A percentile compares a stretch with the other conserved stretches of the same genome.
Evolutionary conservation across 2,797 vertebrate genomes (phyloP).

Genomic region (Amblyopsis hoosieri): DNA sequence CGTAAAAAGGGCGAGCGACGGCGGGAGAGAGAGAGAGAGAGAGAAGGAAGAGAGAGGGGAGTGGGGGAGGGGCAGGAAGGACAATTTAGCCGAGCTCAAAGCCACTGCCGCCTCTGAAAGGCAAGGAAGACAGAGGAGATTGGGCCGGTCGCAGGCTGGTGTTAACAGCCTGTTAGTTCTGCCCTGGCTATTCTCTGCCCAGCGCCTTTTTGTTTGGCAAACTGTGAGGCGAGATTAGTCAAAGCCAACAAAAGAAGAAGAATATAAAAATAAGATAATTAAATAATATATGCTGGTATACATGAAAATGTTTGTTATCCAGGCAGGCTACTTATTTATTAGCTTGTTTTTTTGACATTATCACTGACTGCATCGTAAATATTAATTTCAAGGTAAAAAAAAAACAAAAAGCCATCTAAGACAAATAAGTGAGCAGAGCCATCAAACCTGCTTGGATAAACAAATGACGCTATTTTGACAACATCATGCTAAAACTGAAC

Average conservation of each 20-base stretch:
- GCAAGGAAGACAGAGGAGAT: slow-evolving; percentile 63
- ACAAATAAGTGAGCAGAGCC: background rate
- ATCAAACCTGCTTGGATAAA: slow-evolving; percentile 34
- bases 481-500: slow-evolving; percentile 65
- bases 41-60: slow-evolving; percentile 5
- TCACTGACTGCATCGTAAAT: too few relatives aligned
- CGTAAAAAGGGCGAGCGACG: slow-evolving; percentile 36
- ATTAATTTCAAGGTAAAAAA: too few relatives aligned
- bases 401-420: slow-evolving; percentile 13
- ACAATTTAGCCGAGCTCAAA: slow-evolving; percentile 78
- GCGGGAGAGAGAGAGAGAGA: slow-evolving; percentile 29
- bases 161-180: slow-evolving; percentile 69
- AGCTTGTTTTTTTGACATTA: too few relatives aligned
- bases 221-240: slow-evolving; percentile 48
- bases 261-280: slow-evolving; percentile 1
- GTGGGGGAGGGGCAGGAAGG: slow-evolving; percentile 63
- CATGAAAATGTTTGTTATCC: too few relatives aligned
- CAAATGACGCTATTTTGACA: slow-evolving; percentile 34
- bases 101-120: slow-evolving; percentile 67
- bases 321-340: too few relatives aligned
- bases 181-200: slow-evolving; percentile 51
- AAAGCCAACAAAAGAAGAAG: slow-evolving; percentile 42
- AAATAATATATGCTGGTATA: too few relatives aligned
- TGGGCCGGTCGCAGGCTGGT: slow-evolving; percentile 53
- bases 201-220: slow-evolving; percentile 57